Percentiles rank a stretch among this genome's conserved stretches.
phyloP scores from a whole-genome alignment of 2,888 invertebrate species.

The Dichetophora obliterata region DNA sequence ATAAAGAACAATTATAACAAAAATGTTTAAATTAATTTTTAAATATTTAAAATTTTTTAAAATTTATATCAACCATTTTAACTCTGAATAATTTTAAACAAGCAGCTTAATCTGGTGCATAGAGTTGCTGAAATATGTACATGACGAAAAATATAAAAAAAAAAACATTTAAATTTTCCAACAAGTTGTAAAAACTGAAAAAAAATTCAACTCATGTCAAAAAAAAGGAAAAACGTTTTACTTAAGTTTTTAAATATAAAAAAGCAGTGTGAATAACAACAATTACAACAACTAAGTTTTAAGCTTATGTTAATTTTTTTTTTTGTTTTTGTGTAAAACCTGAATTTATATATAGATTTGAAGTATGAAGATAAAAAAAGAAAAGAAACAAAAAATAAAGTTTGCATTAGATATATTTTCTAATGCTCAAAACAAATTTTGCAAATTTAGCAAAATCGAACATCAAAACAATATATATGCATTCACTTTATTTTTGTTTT shows the following conservation, averaged over 20 bases:
- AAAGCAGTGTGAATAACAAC: not conserved
- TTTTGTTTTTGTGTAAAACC: slow-evolving; percentile 1
- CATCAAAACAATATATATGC: slow-evolving; percentile 4
- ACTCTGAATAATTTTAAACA: not conserved
- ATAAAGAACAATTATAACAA: slow-evolving; percentile 1
- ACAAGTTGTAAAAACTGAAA: slow-evolving; percentile 1
- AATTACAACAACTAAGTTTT: slow-evolving; percentile 14
- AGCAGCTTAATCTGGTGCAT: slow-evolving; percentile 8
- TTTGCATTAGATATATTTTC: slow-evolving; percentile 3
- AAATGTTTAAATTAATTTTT: not conserved
- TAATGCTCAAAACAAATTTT: slow-evolving; percentile 2
- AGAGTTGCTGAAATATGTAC: slow-evolving; percentile 16
- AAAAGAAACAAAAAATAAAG: not conserved
- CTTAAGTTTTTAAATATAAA: slow-evolving; percentile 1
- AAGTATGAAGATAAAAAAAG: not conserved
- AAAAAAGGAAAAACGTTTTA: slow-evolving; percentile 25
- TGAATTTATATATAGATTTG: slow-evolving; percentile 7
- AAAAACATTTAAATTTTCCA: not conserved
- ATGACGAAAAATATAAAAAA: not conserved
- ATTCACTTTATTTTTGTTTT: not conserved
- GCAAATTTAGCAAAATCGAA: slow-evolving; percentile 4
- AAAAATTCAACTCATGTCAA: slow-evolving; percentile 1
- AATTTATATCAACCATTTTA: not conserved
- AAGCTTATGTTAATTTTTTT: slow-evolving; percentile 10
- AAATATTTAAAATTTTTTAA: not conserved